These are phyloP conservation scores for Mola mola DNA, from an alignment of 2,113 vertebrate species.

Conservation along the genomic window DNA sequence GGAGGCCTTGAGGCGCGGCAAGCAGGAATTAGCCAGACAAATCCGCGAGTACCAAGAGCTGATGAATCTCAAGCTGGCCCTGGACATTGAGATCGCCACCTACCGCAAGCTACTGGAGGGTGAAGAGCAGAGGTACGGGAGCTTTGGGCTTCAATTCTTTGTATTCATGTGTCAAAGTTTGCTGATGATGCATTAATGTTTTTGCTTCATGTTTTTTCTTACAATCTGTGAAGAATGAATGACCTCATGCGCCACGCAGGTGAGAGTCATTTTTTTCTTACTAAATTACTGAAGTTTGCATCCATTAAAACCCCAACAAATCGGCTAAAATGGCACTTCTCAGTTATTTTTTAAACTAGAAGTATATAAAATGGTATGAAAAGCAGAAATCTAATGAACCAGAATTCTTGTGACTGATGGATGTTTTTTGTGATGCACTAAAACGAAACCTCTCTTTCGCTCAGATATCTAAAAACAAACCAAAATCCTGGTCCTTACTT, in stretches of 20 bases:
- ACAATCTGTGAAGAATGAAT: constrained; percentile 54
- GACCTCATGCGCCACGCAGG: constrained; percentile 36
- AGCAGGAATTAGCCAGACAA: constrained; percentile 74
- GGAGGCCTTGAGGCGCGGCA: constrained; percentile 70
- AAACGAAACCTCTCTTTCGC: constrained; percentile 68
- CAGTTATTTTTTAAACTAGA: neutral
- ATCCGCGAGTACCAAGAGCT: constrained; percentile 79
- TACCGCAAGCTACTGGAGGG: constrained; percentile 84
- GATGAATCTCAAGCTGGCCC: constrained; percentile 83
- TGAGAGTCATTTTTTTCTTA: too few species aligned
- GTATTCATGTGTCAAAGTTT: neutral
- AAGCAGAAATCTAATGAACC: too few species aligned
- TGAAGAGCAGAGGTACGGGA: constrained; percentile 77
- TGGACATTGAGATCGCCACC: constrained; percentile 86
- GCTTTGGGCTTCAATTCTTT: neutral
- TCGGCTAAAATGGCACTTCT: neutral
- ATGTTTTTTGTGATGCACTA: constrained; percentile 39
- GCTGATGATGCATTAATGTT: too few species aligned
- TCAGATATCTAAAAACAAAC: constrained; percentile 75
- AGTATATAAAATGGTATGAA: neutral
- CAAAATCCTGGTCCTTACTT: constrained; percentile 73
- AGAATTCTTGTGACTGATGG: neutral
- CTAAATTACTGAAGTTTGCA: too few species aligned
- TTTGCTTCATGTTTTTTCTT: constrained; percentile 1
- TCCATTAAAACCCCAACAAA: too few species aligned